Conservation (phyloP, 2,888 invertebrate species). For the Drosophila colorata region DNA sequence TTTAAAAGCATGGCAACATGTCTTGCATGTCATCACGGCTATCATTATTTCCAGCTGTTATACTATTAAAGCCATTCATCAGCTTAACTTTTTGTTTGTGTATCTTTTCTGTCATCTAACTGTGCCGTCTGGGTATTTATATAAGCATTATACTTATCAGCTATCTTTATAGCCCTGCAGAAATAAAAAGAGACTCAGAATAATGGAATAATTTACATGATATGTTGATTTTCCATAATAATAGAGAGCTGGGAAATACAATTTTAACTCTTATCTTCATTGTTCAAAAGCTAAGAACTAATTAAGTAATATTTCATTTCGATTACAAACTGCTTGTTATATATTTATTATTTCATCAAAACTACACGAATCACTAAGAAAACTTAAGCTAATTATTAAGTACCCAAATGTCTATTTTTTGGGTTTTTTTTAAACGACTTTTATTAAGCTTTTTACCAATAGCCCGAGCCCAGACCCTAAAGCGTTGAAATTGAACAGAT, state of each 20-base stretch:
- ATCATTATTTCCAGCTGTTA: neutral
- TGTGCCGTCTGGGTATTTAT: neutral
- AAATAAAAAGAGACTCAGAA: neutral
- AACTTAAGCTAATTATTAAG: no score
- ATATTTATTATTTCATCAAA: no score
- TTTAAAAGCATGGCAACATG: neutral
- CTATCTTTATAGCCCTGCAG: conserved; percentile 19
- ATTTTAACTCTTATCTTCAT: no score
- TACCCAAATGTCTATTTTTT: no score
- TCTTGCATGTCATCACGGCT: neutral
- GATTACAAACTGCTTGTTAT: no score
- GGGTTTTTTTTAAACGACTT: neutral
- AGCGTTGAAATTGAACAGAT: conserved; percentile 35
- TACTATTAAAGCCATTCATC: neutral
- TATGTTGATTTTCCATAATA: neutral
- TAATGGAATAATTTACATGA: conserved; percentile 8
- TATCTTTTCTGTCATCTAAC: neutral
- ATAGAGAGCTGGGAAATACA: no score
- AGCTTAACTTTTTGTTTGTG: neutral
- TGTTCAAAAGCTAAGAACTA: no score
- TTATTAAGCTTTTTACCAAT: neutral
- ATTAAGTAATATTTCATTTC: no score
- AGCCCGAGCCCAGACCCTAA: neutral
- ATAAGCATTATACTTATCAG: neutral
- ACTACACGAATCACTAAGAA: no score